Evolutionary conservation across 2,888 invertebrate genomes (phyloP).

Genomic region (Cataglyphis livida): DNA sequence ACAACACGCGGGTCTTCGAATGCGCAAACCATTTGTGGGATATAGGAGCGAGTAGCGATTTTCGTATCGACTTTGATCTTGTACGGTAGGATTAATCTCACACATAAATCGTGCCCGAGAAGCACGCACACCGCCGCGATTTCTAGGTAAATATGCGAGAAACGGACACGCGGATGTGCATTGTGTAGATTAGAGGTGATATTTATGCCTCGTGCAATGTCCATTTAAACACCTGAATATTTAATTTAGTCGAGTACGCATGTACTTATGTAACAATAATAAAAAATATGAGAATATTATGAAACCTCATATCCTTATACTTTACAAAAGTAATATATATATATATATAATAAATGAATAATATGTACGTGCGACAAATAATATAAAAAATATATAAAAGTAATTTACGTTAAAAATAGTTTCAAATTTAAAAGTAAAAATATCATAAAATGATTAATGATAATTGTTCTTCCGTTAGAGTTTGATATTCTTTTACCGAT

Average conservation of each 20-base stretch:
- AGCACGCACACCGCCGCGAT: conserved; percentile 46
- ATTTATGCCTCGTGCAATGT: conserved; percentile 32
- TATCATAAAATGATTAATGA: not conserved
- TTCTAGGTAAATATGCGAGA: conserved; percentile 49
- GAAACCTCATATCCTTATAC: not conserved
- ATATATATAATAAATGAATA: not conserved
- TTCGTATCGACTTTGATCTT: conserved; percentile 48
- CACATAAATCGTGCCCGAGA: conserved; percentile 41
- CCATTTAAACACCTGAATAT: not conserved
- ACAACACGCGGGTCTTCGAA: conserved; percentile 31
- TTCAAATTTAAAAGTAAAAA: not conserved
- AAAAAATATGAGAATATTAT: not conserved
- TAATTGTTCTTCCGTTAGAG: not conserved
- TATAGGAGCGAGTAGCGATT: conserved; percentile 32
- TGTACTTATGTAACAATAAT: not conserved
- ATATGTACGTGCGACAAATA: not conserved
- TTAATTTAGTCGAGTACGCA: not conserved
- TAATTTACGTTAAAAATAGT: not conserved
- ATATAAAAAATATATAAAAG: not conserved
- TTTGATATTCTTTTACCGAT: not conserved
- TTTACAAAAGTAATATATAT: not conserved
- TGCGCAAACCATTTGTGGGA: conserved; percentile 19
- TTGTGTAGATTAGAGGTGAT: conserved; percentile 38
- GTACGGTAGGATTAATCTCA: conserved; percentile 45
- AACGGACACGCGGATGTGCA: conserved; percentile 47